Conservation (phyloP, 2,113 vertebrate genomes). For the Pelecanoides urinatrix region DNA sequence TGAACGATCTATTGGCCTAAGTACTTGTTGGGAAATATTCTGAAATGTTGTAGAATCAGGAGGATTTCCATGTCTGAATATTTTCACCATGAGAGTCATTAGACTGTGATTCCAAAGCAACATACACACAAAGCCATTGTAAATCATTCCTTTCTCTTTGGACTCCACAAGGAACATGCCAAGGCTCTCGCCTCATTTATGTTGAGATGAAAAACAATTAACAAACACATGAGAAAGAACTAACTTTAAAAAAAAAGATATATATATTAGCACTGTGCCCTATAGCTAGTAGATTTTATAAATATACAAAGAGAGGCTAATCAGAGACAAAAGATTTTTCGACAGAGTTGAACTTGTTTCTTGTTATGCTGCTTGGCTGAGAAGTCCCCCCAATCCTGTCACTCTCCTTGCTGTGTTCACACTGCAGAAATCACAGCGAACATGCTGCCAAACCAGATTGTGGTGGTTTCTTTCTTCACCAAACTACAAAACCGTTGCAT, state of each 20-base stretch:
- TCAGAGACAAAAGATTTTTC: neutral
- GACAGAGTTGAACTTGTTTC: neutral
- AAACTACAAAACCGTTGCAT: conserved; percentile 13
- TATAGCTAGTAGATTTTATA: neutral
- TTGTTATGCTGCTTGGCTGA: conserved; percentile 44
- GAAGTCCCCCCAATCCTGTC: conserved; percentile 1
- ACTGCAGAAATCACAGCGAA: conserved; percentile 23
- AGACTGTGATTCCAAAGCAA: neutral
- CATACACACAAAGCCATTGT: neutral
- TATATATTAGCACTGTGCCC: neutral
- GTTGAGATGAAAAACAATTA: neutral
- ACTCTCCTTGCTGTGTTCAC: conserved; percentile 15
- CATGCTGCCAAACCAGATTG: conserved; percentile 41
- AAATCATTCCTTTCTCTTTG: neutral
- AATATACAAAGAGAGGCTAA: neutral
- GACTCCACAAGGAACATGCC: neutral
- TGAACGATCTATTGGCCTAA: neutral
- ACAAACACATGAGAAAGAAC: neutral
- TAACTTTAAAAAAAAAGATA: neutral
- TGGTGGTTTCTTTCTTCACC: conserved; percentile 26
- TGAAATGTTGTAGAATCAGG: neutral
- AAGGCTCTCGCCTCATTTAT: neutral
- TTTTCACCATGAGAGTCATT: neutral
- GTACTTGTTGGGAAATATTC: neutral
- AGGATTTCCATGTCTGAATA: neutral